Conservation (phyloP, 2,797 vertebrate genomes). For the Fratercula arctica region DNA sequence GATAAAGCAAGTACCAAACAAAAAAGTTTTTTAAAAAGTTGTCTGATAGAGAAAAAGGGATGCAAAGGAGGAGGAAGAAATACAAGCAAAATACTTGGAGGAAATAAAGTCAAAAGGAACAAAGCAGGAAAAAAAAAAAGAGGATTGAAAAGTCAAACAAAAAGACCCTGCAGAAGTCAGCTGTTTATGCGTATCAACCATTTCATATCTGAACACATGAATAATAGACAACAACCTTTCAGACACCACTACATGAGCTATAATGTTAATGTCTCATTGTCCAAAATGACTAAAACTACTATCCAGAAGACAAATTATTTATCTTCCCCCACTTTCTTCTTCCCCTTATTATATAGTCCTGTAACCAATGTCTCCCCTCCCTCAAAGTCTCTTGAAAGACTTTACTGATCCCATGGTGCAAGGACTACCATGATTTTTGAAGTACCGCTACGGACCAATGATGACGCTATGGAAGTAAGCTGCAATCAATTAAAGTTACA, state of each 20-base stretch:
- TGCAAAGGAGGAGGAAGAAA: not conserved
- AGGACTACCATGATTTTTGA: not conserved
- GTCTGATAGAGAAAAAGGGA: not conserved
- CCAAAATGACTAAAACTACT: not conserved
- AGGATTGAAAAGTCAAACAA: not conserved
- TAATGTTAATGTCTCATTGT: not conserved
- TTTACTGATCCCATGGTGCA: not conserved
- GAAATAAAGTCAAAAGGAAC: not conserved
- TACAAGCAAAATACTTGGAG: not conserved
- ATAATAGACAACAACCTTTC: not conserved
- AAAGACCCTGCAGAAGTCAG: not conserved
- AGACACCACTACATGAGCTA: not conserved
- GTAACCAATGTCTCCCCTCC: not conserved
- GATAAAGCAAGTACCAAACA: not conserved
- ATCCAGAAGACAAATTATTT: not conserved
- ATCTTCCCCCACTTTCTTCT: not conserved
- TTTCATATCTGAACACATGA: not conserved
- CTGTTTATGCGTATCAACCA: not conserved
- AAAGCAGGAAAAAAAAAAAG: not conserved
- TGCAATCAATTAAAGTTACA: not conserved
- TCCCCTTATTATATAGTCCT: not conserved
- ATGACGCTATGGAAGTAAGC: not conserved
- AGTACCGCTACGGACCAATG: not conserved
- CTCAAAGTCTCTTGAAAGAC: not conserved
- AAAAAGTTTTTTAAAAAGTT: not conserved